phyloP scores from a whole-genome alignment of 2,888 invertebrate genomes.

The Lypha dubia region DNA sequence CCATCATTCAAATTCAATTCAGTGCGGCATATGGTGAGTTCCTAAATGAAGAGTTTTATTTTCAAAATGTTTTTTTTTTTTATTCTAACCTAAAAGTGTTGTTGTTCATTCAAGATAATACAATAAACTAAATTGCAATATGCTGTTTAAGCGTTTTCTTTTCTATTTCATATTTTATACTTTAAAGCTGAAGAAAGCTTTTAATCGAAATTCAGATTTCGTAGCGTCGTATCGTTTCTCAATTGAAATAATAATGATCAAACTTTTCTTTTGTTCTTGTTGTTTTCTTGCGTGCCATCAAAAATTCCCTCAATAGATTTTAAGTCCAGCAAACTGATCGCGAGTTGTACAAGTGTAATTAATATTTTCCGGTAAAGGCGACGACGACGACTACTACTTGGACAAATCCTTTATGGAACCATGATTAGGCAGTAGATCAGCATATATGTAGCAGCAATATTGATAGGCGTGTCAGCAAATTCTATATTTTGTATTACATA shows the following conservation, averaged over 20 bases:
- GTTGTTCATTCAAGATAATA: background rate
- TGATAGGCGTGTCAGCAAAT: constrained; percentile 66
- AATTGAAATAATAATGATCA: too few relatives aligned
- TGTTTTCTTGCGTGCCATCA: constrained; percentile 30
- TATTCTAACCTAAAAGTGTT: constrained; percentile 17
- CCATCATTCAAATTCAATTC: background rate
- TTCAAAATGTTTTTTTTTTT: constrained; percentile 24
- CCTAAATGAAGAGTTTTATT: constrained; percentile 15
- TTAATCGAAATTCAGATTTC: constrained; percentile 17
- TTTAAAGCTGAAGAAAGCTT: constrained; percentile 51
- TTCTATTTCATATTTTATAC: too few relatives aligned
- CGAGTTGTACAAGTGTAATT: constrained; percentile 13
- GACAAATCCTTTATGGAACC: constrained; percentile 51
- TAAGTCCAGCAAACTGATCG: constrained; percentile 44
- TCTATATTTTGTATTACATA: constrained; percentile 55
- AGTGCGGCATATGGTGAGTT: constrained; percentile 45
- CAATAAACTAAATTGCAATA: constrained; percentile 7
- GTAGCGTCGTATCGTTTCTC: too few relatives aligned
- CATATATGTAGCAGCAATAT: constrained; percentile 60
- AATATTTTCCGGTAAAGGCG: constrained; percentile 20
- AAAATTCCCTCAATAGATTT: constrained; percentile 40
- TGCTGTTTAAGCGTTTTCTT: constrained; percentile 7
- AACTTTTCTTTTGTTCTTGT: background rate
- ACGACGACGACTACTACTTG: too few relatives aligned
- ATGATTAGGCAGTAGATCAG: constrained; percentile 62